These are phyloP conservation scores for Syngnathus acus DNA, from an alignment of 2,797 vertebrate genomes.

Conservation along the genomic window DNA sequence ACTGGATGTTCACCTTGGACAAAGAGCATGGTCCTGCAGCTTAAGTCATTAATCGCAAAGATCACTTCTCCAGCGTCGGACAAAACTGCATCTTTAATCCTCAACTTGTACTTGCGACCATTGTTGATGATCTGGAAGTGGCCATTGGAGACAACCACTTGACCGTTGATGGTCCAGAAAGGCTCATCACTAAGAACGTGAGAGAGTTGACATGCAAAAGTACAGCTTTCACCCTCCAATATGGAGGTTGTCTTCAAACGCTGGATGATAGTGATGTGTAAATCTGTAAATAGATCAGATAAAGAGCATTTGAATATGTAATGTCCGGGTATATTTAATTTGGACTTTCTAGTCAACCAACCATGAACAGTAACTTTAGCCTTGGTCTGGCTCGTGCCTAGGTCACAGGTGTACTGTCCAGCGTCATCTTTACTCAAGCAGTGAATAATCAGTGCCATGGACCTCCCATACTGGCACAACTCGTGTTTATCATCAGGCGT, in stretches of 20 bases:
- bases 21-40: conserved; percentile 82
- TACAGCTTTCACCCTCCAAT: conserved; percentile 81
- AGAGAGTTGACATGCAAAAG: conserved; percentile 85
- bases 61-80: conserved; percentile 80
- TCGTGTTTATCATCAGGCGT: conserved; percentile 74
- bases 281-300: conserved; percentile 62
- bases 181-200: conserved; percentile 73
- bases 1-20: conserved; percentile 75
- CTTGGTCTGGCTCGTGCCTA: conserved; percentile 81
- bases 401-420: conserved; percentile 83
- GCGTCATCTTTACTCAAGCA: conserved; percentile 77
- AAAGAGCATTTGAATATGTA: neutral
- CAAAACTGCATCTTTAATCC: conserved; percentile 60
- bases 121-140: conserved; percentile 63
- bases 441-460: conserved; percentile 73
- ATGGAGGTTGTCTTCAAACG: conserved; percentile 79
- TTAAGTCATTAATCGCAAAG: conserved; percentile 79
- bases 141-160: conserved; percentile 62
- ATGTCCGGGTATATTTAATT: neutral
- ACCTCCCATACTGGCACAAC: conserved; percentile 74
- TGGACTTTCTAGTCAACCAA: conserved; percentile 48
- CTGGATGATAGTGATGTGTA: conserved; percentile 83
- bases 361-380: conserved; percentile 83
- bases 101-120: conserved; percentile 73
- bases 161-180: conserved; percentile 77